Evolutionary conservation across 1,140 invertebrate genomes (phyloP), one percentile per base, ranked within the genome.

Genomic region (Scylla paramamosain): DNA sequence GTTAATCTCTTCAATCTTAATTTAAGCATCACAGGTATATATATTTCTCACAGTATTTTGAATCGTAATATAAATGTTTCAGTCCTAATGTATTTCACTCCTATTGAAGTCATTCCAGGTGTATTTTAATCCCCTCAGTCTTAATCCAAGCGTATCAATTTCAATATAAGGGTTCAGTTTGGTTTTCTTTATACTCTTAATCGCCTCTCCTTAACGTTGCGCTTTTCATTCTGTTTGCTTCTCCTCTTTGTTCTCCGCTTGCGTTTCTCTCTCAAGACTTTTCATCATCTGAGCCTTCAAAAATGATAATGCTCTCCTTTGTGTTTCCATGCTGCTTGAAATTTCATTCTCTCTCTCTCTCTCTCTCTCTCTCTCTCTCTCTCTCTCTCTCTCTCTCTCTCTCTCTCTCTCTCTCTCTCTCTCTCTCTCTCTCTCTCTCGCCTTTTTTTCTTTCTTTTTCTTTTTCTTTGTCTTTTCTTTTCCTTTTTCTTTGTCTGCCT

Each of bases 381-480:
- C 67, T 77, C 67, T 77, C 67, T 77, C 67, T 77, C 67, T 77
- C 67, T 77, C 67, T 77, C 67, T 77, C 67, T 77, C 67, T 77
- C 67, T 77, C 67, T 77, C 67, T 77, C 67, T 77, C 67, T 77
- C 67, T 77, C 16, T 77, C 67, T 77, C 67, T 77, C 67, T 77
- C 67, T 77, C 67, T 77, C 67, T 77, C 67, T 77, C 67, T 77
- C 67, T 77, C 89, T 89, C 48, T 45, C 89, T 87, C 84, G 48
- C 48, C 28, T 46, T 29, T 25, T 12, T 46, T 59, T 20, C 25
- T 12, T 48, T 32, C 7, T 20, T 25, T 20, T 39, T 89, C 87
- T 25, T 16, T 46, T 7, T 48, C 32, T 89, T 39, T 89, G 7
- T 89, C 31, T 45, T 20, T 29, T 25, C 3, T 8, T 31, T 39